These are phyloP conservation scores for Muntiacus muntjak DNA, from an alignment of 2,113 vertebrate species.

Conservation along the genomic window DNA sequence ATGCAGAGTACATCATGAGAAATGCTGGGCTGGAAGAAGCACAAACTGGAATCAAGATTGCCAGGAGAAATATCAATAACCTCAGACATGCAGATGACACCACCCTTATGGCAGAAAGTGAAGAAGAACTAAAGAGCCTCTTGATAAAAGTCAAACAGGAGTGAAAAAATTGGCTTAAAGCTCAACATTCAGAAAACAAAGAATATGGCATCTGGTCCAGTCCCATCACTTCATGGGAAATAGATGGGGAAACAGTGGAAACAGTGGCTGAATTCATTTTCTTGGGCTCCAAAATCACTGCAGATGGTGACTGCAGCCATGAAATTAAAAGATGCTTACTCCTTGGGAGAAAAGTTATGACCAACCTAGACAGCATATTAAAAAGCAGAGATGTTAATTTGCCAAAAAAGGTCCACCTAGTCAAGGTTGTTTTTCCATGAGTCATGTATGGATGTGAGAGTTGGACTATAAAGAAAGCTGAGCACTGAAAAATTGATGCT, in stretches of 20 bases:
- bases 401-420: background rate
- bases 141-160: background rate
- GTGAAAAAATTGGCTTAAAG: background rate
- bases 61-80: rapidly evolving
- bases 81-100: background rate
- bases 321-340: background rate
- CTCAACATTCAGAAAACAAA: background rate
- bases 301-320: background rate
- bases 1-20: background rate
- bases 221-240: background rate
- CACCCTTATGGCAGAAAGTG: background rate
- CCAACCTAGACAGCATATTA: background rate
- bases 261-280: background rate
- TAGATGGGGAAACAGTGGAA: background rate
- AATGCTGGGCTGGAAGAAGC: rapidly evolving
- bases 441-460: background rate
- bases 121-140: background rate
- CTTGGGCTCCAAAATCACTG: background rate
- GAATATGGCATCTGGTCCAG: background rate
- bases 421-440: background rate
- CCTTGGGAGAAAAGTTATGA: background rate
- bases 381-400: background rate
- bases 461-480: background rate
- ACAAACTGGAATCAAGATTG: background rate
- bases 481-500: rapidly evolving